phyloP scores from a whole-genome alignment of 1,140 invertebrate genomes.

The Tetramorium parvispinum region DNA sequence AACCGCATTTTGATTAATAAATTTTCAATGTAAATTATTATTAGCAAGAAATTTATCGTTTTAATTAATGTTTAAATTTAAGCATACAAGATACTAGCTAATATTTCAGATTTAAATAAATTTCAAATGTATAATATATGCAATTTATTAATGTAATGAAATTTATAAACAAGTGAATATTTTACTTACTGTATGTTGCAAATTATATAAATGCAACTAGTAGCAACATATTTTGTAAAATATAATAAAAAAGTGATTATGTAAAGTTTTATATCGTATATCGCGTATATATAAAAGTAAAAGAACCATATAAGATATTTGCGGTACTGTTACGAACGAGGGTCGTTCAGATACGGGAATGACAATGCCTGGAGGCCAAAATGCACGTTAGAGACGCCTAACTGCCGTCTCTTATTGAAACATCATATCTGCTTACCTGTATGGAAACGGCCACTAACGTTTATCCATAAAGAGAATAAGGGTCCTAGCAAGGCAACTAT shows the following conservation, averaged over 20 bases:
- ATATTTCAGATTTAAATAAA: neutral
- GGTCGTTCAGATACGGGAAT: slow-evolving; percentile 77
- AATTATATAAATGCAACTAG: neutral
- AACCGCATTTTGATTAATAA: neutral
- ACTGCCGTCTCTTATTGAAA: slow-evolving; percentile 82
- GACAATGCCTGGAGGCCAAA: slow-evolving; percentile 78
- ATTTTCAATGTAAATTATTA: neutral
- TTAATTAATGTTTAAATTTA: neutral
- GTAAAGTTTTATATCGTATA: slow-evolving; percentile 46
- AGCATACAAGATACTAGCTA: neutral
- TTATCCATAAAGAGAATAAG: slow-evolving; percentile 78
- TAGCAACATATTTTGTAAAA: neutral
- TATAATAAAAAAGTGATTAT: slow-evolving; percentile 67
- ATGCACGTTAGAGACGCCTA: slow-evolving; percentile 78
- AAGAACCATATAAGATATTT: slow-evolving; percentile 61
- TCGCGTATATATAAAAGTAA: slow-evolving; percentile 66
- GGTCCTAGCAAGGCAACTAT: slow-evolving; percentile 46
- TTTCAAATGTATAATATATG: neutral
- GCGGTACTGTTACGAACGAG: slow-evolving; percentile 66
- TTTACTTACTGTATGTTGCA: neutral
- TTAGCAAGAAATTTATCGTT: neutral
- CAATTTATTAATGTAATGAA: neutral
- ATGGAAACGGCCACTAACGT: slow-evolving; percentile 68
- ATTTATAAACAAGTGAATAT: neutral
- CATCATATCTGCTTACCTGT: slow-evolving; percentile 75